phyloP scores from a whole-genome alignment of 1,140 invertebrate genomes.

The Drosophila sp. region DNA sequence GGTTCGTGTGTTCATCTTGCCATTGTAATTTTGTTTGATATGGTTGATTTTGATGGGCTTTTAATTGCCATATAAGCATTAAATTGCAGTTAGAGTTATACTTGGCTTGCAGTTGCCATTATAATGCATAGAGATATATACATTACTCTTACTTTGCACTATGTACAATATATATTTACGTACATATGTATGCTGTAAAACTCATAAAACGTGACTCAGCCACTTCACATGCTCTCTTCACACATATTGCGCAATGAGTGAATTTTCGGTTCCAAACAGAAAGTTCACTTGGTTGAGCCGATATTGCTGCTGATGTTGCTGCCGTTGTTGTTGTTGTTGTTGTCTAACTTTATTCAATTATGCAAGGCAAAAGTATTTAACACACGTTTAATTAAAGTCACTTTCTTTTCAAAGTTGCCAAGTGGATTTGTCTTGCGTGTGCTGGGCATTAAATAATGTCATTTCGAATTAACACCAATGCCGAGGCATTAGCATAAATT shows the following conservation, averaged over 20 bases:
- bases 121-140: neutral
- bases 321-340: constrained; percentile 14
- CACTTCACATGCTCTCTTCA: constrained; percentile 17
- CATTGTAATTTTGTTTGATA: constrained; percentile 10
- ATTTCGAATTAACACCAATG: constrained; percentile 71
- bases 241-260: constrained; percentile 35
- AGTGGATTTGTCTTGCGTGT: constrained; percentile 56
- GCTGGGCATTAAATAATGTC: constrained; percentile 78
- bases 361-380: constrained; percentile 63
- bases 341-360: constrained; percentile 54
- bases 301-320: neutral
- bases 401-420: constrained; percentile 64
- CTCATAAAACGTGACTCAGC: constrained; percentile 17
- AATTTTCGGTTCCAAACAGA: constrained; percentile 11
- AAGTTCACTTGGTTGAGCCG: constrained; percentile 4
- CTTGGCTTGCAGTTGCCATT: constrained; percentile 8
- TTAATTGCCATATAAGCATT: constrained; percentile 54
- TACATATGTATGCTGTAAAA: neutral
- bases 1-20: constrained; percentile 16
- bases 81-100: constrained; percentile 23
- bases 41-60: constrained; percentile 44
- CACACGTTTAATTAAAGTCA: constrained; percentile 71
- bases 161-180: neutral
- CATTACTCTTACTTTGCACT: constrained; percentile 9
- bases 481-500: constrained; percentile 69